A percentile compares a stretch with the other conserved stretches of the same genome.
Conservation (phyloP, 2,888 invertebrate genomes). For the Drosophila suboccidentalis region DNA sequence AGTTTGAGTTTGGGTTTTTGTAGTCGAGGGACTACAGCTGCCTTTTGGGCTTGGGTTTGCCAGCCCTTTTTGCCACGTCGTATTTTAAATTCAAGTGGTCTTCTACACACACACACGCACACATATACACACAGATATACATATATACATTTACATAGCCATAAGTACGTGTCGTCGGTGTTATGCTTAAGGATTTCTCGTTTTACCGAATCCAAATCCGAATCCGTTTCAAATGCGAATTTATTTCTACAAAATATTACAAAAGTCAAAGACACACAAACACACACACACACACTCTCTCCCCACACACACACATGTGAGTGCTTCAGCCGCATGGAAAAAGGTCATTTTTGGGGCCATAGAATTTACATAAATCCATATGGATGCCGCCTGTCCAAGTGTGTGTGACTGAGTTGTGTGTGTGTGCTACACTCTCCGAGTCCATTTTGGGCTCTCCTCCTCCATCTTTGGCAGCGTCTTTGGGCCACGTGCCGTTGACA, state of each 20-base stretch:
- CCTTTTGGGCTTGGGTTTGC: conserved; percentile 20
- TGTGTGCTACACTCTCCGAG: conserved; percentile 2
- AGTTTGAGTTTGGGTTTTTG: conserved; percentile 29
- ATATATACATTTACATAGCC: conserved; percentile 25
- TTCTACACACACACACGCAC: conserved; percentile 49
- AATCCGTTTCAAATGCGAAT: conserved; percentile 85
- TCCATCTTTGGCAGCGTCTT: conserved; percentile 51
- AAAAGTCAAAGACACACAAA: conserved; percentile 83
- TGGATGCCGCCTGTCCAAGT: conserved; percentile 76
- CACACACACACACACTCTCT: conserved; percentile 16
- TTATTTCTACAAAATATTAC: conserved; percentile 84
- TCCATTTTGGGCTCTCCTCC: conserved; percentile 46
- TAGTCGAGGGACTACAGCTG: conserved; percentile 31
- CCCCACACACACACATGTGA: conserved; percentile 12
- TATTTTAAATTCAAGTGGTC: conserved; percentile 84
- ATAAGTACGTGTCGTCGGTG: conserved; percentile 57
- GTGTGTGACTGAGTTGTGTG: conserved; percentile 10
- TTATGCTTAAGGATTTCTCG: conserved; percentile 83
- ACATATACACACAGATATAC: conserved; percentile 15
- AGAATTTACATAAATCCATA: conserved; percentile 85
- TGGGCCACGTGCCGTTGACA: conserved; percentile 61
- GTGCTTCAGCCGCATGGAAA: conserved; percentile 69
- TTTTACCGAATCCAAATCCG: conserved; percentile 63
- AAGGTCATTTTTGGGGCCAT: conserved; percentile 80
- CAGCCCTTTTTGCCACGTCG: conserved; percentile 76